Conservation (phyloP, 1,140 invertebrate genomes). For the Coelopa frigida region DNA sequence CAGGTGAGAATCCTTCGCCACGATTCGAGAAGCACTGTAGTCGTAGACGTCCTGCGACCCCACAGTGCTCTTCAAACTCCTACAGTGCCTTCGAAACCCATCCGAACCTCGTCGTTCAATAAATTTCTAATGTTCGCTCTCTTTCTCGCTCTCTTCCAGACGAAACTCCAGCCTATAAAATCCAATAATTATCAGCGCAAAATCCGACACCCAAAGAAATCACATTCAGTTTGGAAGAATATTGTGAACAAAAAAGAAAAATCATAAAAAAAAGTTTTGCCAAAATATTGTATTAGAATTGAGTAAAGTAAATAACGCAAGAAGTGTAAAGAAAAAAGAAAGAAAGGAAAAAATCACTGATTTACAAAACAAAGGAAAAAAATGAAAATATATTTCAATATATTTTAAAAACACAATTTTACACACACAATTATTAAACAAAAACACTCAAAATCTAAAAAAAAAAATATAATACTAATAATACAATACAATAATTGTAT, state of each 20-base stretch:
- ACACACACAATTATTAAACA: slow-evolving; percentile 5
- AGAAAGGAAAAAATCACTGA: not conserved
- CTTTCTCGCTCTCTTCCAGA: too few relatives aligned
- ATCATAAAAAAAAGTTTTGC: too few relatives aligned
- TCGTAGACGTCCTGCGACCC: not conserved
- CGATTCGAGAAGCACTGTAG: not conserved
- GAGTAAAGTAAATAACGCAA: too few relatives aligned
- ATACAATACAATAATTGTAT: slow-evolving; percentile 2
- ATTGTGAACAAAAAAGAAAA: too few relatives aligned
- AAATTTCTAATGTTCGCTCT: not conserved
- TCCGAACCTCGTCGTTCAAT: too few relatives aligned
- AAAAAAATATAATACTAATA: slow-evolving; percentile 7
- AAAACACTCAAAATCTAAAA: not conserved
- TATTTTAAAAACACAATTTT: slow-evolving; percentile 19
- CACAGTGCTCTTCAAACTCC: too few relatives aligned
- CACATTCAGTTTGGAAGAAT: too few relatives aligned
- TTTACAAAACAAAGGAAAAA: slow-evolving; percentile 19
- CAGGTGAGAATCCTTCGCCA: not conserved
- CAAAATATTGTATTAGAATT: too few relatives aligned
- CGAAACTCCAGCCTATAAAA: slow-evolving; percentile 4
- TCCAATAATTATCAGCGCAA: too few relatives aligned
- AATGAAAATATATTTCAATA: slow-evolving; percentile 19
- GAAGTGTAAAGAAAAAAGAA: too few relatives aligned
- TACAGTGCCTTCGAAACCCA: too few relatives aligned
- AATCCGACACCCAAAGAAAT: slow-evolving; percentile 18